Percentiles rank a stretch among this genome's conserved stretches.
These are phyloP conservation scores for Chromoteleia sp. DNA, from an alignment of 2,888 invertebrate genomes.

Conservation along the genomic window DNA sequence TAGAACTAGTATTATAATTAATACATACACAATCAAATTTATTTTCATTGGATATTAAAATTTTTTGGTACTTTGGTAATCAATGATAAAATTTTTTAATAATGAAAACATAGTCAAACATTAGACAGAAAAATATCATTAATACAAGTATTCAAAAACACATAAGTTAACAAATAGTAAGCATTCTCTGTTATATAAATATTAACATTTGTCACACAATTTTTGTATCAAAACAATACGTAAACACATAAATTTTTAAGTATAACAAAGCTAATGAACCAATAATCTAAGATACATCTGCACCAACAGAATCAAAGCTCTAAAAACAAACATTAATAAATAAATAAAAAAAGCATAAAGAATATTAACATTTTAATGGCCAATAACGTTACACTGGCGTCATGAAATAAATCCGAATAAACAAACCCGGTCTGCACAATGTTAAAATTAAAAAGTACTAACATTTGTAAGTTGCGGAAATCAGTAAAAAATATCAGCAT, in stretches of 20 bases:
- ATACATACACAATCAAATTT: no score
- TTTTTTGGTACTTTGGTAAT: no score
- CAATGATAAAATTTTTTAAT: neutral
- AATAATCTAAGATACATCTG: neutral
- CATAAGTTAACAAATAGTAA: neutral
- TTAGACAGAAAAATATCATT: neutral
- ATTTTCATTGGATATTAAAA: no score
- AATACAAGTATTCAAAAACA: neutral
- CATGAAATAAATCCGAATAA: no score
- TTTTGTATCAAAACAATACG: neutral
- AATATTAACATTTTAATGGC: no score
- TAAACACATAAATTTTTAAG: neutral
- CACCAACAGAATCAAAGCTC: neutral
- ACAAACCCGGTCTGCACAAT: no score
- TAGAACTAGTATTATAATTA: no score
- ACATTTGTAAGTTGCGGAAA: no score
- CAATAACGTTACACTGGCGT: no score
- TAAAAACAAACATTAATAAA: neutral
- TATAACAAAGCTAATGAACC: neutral
- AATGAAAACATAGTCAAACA: neutral
- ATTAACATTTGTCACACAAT: neutral
- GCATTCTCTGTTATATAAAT: neutral
- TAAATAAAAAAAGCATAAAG: neutral
- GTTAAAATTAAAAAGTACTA: no score
- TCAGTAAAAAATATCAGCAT: no score